Evolutionary conservation across 2,113 vertebrate species (phyloP).

Genomic region (Maylandia zebra): DNA sequence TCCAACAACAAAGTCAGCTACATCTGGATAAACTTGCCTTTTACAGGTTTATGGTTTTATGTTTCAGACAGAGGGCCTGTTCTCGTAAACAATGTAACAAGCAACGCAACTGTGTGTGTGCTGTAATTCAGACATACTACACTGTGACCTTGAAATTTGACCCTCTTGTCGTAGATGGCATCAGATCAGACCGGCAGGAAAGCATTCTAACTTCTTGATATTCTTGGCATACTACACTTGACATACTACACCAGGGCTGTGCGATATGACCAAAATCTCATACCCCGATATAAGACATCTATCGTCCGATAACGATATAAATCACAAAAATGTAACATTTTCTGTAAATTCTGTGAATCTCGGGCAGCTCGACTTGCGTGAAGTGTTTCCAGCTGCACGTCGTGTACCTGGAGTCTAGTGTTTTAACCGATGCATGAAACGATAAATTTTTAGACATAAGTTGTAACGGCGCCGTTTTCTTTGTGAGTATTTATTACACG

Average conservation of each 20-base stretch:
- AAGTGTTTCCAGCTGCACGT: no score
- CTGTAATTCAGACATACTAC: not conserved
- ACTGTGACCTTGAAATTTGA: not conserved
- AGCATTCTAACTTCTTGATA: not conserved
- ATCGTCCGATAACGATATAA: no score
- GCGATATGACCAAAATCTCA: no score
- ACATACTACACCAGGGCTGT: not conserved
- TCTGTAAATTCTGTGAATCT: no score
- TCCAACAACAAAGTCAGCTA: not conserved
- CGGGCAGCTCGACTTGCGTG: accelerated
- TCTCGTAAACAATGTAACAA: no score
- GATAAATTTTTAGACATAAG: no score
- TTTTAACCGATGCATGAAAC: no score
- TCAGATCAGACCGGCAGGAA: not conserved
- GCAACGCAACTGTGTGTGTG: not conserved
- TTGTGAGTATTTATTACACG: no score
- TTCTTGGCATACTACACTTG: not conserved
- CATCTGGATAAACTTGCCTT: not conserved
- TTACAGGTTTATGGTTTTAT: not conserved
- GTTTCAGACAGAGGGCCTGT: not conserved
- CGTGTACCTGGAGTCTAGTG: no score
- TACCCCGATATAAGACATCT: accelerated
- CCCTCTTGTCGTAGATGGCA: not conserved
- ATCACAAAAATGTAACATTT: no score
- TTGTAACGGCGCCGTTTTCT: no score